phyloP scores from a whole-genome alignment of 2,113 vertebrate species.

The Pelusios castaneus region DNA sequence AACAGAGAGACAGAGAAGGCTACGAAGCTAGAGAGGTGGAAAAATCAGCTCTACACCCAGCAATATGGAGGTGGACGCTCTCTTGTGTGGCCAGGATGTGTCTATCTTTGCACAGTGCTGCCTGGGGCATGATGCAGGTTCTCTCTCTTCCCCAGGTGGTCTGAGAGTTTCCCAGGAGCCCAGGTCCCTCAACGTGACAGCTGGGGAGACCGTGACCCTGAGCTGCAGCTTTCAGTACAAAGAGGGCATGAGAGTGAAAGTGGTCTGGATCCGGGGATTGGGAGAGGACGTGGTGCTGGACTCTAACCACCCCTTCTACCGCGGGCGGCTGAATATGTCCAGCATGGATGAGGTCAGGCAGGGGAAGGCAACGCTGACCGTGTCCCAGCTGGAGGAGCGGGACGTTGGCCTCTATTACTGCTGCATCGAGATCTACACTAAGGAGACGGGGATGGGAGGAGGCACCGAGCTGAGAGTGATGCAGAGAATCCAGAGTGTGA shows the following conservation, averaged over 20 bases:
- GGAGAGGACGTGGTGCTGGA: background rate
- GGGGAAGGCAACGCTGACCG: background rate
- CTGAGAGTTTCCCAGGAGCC: background rate
- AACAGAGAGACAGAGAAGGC: background rate
- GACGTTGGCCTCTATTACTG: background rate
- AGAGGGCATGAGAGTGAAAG: rapidly evolving
- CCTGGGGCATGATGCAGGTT: background rate
- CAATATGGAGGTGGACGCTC: rapidly evolving
- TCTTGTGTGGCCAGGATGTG: background rate
- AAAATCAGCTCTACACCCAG: background rate
- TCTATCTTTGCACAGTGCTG: background rate
- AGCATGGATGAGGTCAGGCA: rapidly evolving
- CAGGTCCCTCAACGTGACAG: background rate
- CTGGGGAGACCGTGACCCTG: background rate
- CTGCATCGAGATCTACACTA: background rate
- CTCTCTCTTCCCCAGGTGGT: background rate
- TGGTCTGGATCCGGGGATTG: background rate
- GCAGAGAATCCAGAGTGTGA: background rate
- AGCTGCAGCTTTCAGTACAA: background rate
- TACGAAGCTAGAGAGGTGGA: background rate
- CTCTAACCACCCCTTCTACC: background rate
- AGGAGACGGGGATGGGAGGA: background rate
- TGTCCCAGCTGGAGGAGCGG: background rate
- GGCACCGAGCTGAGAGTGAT: background rate
- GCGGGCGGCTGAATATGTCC: background rate